phyloP scores from a whole-genome alignment of 2,797 vertebrate genomes.

The Perodicticus potto region DNA sequence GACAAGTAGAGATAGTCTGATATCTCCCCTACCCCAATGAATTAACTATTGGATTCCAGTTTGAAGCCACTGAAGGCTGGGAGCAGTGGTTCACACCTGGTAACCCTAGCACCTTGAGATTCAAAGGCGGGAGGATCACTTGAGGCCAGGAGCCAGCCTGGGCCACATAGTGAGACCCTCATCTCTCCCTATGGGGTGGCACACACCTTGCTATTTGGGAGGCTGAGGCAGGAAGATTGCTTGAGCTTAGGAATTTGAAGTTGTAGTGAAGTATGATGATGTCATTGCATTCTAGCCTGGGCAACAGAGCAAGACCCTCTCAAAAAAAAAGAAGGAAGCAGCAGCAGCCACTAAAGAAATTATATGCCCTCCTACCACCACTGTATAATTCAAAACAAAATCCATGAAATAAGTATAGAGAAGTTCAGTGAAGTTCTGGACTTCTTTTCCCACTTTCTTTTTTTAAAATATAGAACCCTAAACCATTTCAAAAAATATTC shows the following conservation, averaged over 20 bases:
- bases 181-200: neutral
- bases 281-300: neutral
- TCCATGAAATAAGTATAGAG: neutral
- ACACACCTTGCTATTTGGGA: neutral
- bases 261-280: neutral
- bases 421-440: neutral
- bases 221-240: neutral
- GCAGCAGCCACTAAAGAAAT: neutral
- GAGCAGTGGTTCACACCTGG: neutral
- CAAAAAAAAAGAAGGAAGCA: neutral
- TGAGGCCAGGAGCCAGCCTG: neutral
- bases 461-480: neutral
- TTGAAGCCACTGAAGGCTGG: neutral
- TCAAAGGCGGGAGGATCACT: neutral
- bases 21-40: neutral
- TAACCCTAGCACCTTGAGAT: neutral
- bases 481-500: neutral
- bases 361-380: neutral
- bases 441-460: neutral
- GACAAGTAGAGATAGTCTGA: neutral
- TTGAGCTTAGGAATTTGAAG: neutral
- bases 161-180: neutral
- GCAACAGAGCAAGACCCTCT: neutral
- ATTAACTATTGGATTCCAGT: neutral
- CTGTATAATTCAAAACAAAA: neutral